Base-by-base conservation (phyloP, 37 sponge, comb jelly and placozoan genomes). In the Theonella swinhoei region DNA sequence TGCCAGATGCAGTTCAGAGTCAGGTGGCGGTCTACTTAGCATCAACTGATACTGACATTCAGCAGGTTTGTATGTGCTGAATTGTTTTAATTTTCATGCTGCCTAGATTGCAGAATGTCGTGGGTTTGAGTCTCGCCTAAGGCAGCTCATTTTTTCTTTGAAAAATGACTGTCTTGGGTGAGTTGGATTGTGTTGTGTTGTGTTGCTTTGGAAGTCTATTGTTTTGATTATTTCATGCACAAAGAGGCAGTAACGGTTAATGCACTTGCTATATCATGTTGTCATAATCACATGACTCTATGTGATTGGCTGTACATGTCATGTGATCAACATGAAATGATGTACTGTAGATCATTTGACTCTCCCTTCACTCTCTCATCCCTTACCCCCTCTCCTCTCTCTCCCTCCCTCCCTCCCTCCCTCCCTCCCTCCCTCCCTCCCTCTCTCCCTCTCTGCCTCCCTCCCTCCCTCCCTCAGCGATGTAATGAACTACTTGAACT, bases 401-500 rank as follows among this genome's bases (percentile, higher is more conserved):
- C 71, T 70, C 75, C 43, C 75, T 42, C 58, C 54, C 28, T 40
- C 58, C n/a, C n/a, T 42, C 58, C 43, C 58, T 42, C 75, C n/a
- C 28, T 42, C 54, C 26, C 54, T 42, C 75, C 43, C 58, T 42
- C 54, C n/a, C 75, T 74, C 58, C 26, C 75, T 42, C 75, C 43
- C 75, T 74, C 75, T 74, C 75, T 74, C 58, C 26, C 75, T 74
- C 75, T 74, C 75, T 74, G 54, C 43, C 75, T 74, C 26, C 80
- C 65, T 33, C 36, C 80, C 28, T 19, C n/a, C 5, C 42, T 1
- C 42, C 29, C 62, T 37, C 82, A 94, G 94, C 87, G 94, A 0
- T 89, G 90, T 58, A 82, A 77, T 76, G 94, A 94, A 70, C 72
- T 94, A 77, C 37, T 77, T n/a, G 87, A 80, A 61, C 69, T 94